These are phyloP conservation scores for Calosoma granatense DNA, from an alignment of 1,140 invertebrate species.

Conservation along the genomic window DNA sequence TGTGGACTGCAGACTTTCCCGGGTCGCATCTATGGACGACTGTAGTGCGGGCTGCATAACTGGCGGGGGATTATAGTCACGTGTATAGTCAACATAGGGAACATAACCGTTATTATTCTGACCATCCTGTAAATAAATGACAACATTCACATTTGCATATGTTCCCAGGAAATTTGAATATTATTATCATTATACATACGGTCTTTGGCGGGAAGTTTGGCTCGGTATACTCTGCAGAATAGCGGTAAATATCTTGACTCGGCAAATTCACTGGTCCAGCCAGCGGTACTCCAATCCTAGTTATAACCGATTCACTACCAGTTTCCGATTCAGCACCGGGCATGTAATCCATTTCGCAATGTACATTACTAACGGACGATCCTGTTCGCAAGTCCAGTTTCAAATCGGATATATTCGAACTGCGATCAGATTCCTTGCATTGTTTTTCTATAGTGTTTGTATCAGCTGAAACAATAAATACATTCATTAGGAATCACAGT, in stretches of 20 bases:
- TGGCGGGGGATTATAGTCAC: slow-evolving; percentile 74
- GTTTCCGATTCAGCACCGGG: slow-evolving; percentile 37
- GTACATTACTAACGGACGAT: slow-evolving; percentile 63
- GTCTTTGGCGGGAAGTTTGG: slow-evolving; percentile 63
- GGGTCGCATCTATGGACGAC: slow-evolving; percentile 36
- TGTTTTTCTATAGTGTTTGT: slow-evolving; percentile 57
- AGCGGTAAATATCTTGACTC: slow-evolving; percentile 58
- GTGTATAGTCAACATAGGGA: slow-evolving; percentile 73
- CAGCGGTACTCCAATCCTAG: slow-evolving; percentile 49
- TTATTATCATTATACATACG: too few relatives aligned
- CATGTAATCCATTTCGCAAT: slow-evolving; percentile 46
- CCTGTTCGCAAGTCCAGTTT: slow-evolving; percentile 80
- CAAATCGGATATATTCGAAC: slow-evolving; percentile 82
- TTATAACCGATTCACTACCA: slow-evolving; percentile 34
- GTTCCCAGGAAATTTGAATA: slow-evolving; percentile 5
- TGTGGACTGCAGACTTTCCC: slow-evolving; percentile 39
- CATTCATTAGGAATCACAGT: neutral
- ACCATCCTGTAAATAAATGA: slow-evolving; percentile 47
- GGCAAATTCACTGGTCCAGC: slow-evolving; percentile 66
- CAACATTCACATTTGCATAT: slow-evolving; percentile 10
- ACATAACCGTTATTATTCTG: slow-evolving; percentile 82
- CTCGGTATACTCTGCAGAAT: slow-evolving; percentile 80
- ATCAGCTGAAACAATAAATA: slow-evolving; percentile 22
- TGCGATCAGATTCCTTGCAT: slow-evolving; percentile 76
- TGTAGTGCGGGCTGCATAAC: slow-evolving; percentile 35